These are phyloP conservation scores for Iselma pallidipennis DNA, from an alignment of 2,888 invertebrate genomes.

Conservation along the genomic window DNA sequence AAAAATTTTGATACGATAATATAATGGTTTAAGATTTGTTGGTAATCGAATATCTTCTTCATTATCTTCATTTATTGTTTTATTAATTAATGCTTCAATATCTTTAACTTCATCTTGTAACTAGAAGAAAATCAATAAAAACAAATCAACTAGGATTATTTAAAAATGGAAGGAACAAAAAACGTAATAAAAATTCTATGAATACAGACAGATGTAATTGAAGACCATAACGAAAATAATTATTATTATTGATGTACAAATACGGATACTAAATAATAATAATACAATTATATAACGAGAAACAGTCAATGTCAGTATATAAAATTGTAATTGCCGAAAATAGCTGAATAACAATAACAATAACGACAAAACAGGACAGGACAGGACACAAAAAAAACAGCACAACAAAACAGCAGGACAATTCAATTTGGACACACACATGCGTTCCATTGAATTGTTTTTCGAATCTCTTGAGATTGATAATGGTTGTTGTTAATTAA, in stretches of 20 bases:
- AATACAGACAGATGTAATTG: no score
- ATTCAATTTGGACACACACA: background rate
- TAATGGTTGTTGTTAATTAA: background rate
- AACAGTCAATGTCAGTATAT: background rate
- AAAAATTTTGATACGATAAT: constrained; percentile 48
- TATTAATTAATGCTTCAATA: constrained; percentile 49
- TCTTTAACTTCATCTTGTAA: constrained; percentile 44
- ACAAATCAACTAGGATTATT: no score
- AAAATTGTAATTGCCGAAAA: background rate
- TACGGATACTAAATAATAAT: background rate
- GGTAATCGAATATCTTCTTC: constrained; percentile 46
- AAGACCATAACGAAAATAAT: background rate
- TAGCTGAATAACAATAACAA: background rate
- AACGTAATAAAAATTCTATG: background rate
- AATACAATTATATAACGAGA: background rate
- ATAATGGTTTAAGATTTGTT: constrained; percentile 39
- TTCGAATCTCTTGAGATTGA: background rate
- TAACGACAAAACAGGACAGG: no score
- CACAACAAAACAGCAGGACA: background rate
- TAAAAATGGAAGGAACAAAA: no score
- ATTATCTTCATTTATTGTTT: constrained; percentile 43
- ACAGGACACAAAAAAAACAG: no score
- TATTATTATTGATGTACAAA: background rate
- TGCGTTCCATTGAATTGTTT: background rate
- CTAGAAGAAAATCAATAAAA: constrained; percentile 27